Evolutionary conservation across 2,113 vertebrate genomes (phyloP), one percentile per base, ranked within the genome.

Genomic region (Eonycteris spelaea): DNA sequence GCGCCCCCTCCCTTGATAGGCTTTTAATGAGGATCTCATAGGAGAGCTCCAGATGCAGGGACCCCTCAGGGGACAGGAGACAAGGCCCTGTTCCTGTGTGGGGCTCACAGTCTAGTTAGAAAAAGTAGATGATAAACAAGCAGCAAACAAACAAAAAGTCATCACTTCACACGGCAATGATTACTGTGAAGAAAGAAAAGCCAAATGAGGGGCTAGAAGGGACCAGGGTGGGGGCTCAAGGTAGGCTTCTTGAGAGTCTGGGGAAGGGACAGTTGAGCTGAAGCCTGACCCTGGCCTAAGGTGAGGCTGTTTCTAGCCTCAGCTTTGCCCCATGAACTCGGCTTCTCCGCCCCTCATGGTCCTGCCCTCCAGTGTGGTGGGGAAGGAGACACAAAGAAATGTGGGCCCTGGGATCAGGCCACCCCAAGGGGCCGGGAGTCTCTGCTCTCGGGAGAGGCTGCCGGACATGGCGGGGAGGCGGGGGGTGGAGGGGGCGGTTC

Each of bases 391-490:
- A 4, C 6, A 26, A 59, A 79, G 61, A 45, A 15, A 35, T 0
- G 7, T 59, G 55, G 59, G 38, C 48, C 68, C 78, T 5, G 38
- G 24, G 45, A 28, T 10, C 14, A 1, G 18, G 40, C 40, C 70
- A 15, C 80, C 26, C n/a, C 15, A 26, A 26, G 38, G 51, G 10
- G 21, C 33, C 18, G 22, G 22, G 16, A 7, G 59, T 26, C 30
- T 68, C n/a, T 26, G 48, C 21, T 2, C 0, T 24, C 12, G n/a
- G 51, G 57, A 48, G 10, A 43, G 6, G 33, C 73, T n/a, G 6
- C 22, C 5, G 43, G 21, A 51, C 5, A 0, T 0, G 15, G 22
- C 51, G 1, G 51, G 5, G 14, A 4, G 43, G 8, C 7, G 43
- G 51, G 14, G 48, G 15, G 11, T 16, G 48, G 14, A 10, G 13